Percentiles rank a stretch among this genome's conserved stretches.
These are phyloP conservation scores for Macheiramphus alcinus DNA, from an alignment of 2,113 vertebrate genomes.

Conservation along the genomic window DNA sequence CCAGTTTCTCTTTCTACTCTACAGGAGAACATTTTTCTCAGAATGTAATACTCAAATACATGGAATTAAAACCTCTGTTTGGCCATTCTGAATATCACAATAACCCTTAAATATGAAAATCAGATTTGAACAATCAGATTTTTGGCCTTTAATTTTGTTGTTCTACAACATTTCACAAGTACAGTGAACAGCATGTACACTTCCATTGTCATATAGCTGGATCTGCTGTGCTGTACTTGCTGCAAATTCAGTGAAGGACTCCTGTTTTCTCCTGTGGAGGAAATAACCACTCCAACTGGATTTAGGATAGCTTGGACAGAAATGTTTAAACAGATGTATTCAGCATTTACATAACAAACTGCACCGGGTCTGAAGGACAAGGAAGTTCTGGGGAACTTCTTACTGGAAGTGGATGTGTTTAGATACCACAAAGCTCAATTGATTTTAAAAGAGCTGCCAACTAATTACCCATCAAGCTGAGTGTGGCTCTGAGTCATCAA, in stretches of 20 bases:
- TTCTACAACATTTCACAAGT: neutral
- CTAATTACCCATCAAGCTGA: constrained; percentile 27
- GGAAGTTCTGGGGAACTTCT: constrained; percentile 21
- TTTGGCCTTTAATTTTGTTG: neutral
- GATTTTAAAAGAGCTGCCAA: constrained; percentile 46
- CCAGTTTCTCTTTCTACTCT: neutral
- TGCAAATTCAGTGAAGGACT: neutral
- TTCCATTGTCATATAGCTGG: neutral
- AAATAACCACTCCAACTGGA: neutral
- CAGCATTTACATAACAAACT: neutral
- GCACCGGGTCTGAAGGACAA: neutral
- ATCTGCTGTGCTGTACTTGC: neutral
- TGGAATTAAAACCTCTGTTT: neutral
- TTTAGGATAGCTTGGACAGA: neutral
- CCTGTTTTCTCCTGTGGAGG: neutral
- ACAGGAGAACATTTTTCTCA: neutral
- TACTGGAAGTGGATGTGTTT: constrained; percentile 26
- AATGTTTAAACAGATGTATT: neutral
- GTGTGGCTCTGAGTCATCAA: constrained; percentile 20
- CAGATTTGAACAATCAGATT: neutral
- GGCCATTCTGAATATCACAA: neutral
- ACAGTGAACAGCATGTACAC: neutral
- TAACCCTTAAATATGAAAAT: neutral
- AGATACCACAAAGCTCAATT: constrained; percentile 19
- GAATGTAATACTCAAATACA: neutral